A percentile compares a stretch with the other conserved stretches of the same genome.
phyloP scores from a whole-genome alignment of 2,888 invertebrate genomes.

The Corythucha ciliata region DNA sequence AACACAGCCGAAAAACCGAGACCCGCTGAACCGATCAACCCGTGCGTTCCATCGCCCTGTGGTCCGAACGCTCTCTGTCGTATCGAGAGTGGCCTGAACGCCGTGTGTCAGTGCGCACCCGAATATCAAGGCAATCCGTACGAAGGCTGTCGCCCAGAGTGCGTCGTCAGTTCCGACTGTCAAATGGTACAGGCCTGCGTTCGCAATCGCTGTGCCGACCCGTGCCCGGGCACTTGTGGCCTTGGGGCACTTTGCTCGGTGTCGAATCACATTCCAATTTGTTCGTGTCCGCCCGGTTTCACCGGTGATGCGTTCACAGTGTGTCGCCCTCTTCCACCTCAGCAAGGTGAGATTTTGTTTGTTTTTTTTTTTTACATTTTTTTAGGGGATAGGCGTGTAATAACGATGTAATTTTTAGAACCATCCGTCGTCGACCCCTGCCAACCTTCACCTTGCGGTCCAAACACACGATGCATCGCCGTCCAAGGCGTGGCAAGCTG shows the following conservation, averaged over 20 bases:
- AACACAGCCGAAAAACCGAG: constrained; percentile 17
- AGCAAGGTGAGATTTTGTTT: constrained; percentile 52
- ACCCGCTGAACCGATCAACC: constrained; percentile 49
- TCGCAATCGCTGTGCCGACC: constrained; percentile 59
- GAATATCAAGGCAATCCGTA: constrained; percentile 78
- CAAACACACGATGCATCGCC: constrained; percentile 45
- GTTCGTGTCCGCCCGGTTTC: constrained; percentile 61
- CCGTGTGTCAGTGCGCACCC: constrained; percentile 68
- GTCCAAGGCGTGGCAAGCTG: constrained; percentile 45
- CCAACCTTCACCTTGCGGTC: constrained; percentile 61
- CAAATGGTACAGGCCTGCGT: constrained; percentile 55
- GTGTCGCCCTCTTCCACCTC: constrained; percentile 38
- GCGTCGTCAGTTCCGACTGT: constrained; percentile 63
- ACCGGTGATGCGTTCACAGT: constrained; percentile 57
- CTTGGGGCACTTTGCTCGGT: constrained; percentile 71
- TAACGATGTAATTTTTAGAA: constrained; percentile 36
- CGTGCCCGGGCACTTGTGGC: constrained; percentile 67
- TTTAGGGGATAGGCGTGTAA: too few relatives aligned
- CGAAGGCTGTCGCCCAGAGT: constrained; percentile 67
- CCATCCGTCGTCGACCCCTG: constrained; percentile 50
- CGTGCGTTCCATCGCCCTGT: constrained; percentile 80
- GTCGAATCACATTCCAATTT: constrained; percentile 70
- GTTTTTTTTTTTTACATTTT: too few relatives aligned
- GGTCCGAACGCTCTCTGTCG: constrained; percentile 73
- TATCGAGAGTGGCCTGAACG: constrained; percentile 65